Conservation (phyloP, 2,888 invertebrate genomes). For the Allophyes oxyacanthae region DNA sequence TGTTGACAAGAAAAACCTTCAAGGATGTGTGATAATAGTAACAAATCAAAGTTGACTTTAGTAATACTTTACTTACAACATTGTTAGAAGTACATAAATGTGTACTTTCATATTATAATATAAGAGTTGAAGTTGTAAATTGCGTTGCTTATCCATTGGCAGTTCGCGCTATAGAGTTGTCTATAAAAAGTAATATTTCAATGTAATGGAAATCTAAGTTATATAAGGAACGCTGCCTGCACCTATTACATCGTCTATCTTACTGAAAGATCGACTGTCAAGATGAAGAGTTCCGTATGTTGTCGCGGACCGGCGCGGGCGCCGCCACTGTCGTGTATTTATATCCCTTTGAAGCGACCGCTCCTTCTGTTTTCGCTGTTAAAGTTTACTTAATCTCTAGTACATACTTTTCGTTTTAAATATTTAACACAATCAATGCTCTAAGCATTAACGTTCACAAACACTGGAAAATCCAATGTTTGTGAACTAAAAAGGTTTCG, state of each 20-base stretch:
- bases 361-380: slow-evolving; percentile 68
- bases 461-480: not conserved
- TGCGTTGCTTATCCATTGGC: too few species aligned
- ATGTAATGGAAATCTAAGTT: slow-evolving; percentile 2
- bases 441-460: not conserved
- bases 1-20: slow-evolving; percentile 58
- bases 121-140: too few species aligned
- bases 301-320: slow-evolving; percentile 59
- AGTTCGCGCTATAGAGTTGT: too few species aligned
- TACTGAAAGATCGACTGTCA: slow-evolving; percentile 62
- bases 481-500: too few species aligned
- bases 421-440: slow-evolving; percentile 32
- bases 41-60: slow-evolving; percentile 53
- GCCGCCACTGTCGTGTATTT: slow-evolving; percentile 67
- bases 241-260: slow-evolving; percentile 53
- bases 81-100: slow-evolving; percentile 15
- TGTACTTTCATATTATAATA: not conserved
- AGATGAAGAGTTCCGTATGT: slow-evolving; percentile 66
- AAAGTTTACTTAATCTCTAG: slow-evolving; percentile 62
- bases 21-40: slow-evolving; percentile 61
- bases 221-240: slow-evolving; percentile 28
- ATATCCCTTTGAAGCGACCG: slow-evolving; percentile 78
- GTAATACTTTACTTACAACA: slow-evolving; percentile 28
- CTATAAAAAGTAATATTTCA: too few species aligned
- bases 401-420: slow-evolving; percentile 49